A percentile compares a stretch with the other conserved stretches of the same genome.
Evolutionary conservation across 2,113 vertebrate genomes (phyloP).

Genomic region (Laticauda laticaudata): DNA sequence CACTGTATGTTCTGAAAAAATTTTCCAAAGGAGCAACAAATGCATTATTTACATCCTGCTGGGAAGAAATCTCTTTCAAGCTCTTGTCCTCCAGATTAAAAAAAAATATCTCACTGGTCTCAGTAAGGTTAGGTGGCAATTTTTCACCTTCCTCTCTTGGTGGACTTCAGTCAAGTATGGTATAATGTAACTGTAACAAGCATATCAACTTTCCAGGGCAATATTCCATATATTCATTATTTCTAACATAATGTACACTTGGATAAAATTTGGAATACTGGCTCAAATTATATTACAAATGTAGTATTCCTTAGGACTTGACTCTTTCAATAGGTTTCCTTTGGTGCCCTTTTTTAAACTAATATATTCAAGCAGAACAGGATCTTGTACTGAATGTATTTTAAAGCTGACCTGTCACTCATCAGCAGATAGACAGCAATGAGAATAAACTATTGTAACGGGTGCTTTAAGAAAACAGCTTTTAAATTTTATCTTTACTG

Average conservation of each 20-base stretch:
- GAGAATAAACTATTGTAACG: slow-evolving; percentile 13
- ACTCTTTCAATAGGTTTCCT: background rate
- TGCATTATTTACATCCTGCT: slow-evolving; percentile 54
- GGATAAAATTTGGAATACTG: background rate
- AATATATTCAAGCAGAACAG: background rate
- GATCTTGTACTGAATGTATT: background rate
- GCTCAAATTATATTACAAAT: background rate
- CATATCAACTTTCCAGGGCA: background rate
- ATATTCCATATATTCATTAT: background rate
- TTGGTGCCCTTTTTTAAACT: background rate
- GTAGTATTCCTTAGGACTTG: background rate
- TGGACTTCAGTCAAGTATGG: background rate
- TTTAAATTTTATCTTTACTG: background rate
- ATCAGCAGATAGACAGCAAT: background rate
- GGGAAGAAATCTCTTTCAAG: background rate
- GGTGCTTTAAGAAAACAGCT: slow-evolving; percentile 5
- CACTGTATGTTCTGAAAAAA: background rate
- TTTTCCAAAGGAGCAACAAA: slow-evolving; percentile 38
- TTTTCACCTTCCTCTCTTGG: background rate
- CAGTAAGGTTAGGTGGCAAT: background rate
- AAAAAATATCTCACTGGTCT: background rate
- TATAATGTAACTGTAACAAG: background rate
- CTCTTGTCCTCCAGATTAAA: slow-evolving; percentile 6
- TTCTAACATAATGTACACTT: background rate
- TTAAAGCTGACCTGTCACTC: background rate